Conservation (phyloP, 2,113 vertebrate genomes). For the Clarias magur region DNA sequence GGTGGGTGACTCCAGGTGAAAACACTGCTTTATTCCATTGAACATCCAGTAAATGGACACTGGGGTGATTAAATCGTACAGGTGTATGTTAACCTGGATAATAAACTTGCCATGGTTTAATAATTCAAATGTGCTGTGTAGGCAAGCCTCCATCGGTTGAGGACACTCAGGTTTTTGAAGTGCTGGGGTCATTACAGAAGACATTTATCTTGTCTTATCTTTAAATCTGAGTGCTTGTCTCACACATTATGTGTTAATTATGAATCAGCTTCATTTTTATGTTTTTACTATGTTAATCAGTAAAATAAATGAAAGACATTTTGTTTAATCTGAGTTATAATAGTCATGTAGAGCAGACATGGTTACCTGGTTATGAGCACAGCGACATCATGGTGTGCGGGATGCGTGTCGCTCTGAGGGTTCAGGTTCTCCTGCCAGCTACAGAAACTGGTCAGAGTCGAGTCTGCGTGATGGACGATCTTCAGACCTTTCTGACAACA, state of each 20-base stretch:
- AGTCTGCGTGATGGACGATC: constrained; percentile 93
- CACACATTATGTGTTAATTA: background rate
- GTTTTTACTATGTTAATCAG: background rate
- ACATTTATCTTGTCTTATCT: no score
- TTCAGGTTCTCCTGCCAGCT: constrained; percentile 98
- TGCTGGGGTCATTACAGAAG: no score
- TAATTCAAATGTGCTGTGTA: no score
- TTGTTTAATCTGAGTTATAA: background rate
- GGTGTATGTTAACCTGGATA: no score
- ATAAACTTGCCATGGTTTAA: no score
- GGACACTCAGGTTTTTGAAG: no score
- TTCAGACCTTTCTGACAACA: constrained; percentile 83
- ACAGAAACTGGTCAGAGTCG: constrained; percentile 92
- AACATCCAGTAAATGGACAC: no score
- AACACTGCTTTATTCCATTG: no score
- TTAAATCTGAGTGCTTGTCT: background rate
- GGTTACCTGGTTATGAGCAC: constrained; percentile 87
- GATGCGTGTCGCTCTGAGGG: constrained; percentile 90
- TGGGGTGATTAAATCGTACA: no score
- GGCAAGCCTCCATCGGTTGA: no score
- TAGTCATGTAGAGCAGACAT: background rate
- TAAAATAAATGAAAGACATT: background rate
- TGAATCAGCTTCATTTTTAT: background rate
- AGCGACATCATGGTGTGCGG: constrained; percentile 92
- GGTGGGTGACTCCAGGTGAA: no score